Evolutionary conservation across 2,797 vertebrate genomes (phyloP), one percentile per base, ranked within the genome.

Genomic region (Poeciliopsis turneri): DNA sequence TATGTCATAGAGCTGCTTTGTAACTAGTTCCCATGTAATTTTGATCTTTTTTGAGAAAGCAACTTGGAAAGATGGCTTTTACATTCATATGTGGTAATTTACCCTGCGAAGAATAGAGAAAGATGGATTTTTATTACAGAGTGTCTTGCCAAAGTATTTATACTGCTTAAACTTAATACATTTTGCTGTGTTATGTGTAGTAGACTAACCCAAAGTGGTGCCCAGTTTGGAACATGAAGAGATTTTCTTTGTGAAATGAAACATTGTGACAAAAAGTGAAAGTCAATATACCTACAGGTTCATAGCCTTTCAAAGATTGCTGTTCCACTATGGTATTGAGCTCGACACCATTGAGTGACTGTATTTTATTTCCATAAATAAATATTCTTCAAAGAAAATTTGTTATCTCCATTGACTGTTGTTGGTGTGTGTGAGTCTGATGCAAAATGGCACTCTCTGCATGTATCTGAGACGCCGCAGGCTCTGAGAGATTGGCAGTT

Each of bases 321-420:
- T 70, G 68, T 70, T 45, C 68, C 25, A 70, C 43, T 20, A 45
- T 45, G 43, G 43, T 9, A 16, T 46, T 46, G 28, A 70, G n/a
- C 68, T 70, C 43, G 25, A 45, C 43, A 70, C 15, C 68, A 46
- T 1, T 8, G 25, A 45, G 39, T 28, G 23, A 71, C 41, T 70
- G 68, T 28, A 45, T 70, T 70, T 70, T 23, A 70, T 70, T 70
- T 70, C 41, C 68, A 45, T 70, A 70, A 28, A 70, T 45, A 70
- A 70, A 45, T 41, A 70, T 70, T 70, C 39, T 70, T 70, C 68
- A 70, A 46, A 70, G 68, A n/a, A 46, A 46, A 70, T 46, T 46
- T 46, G 25, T 70, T 46, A 46, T 70, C 43, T 28, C 68, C 68
- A 28, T 16, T 70, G 43, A 70, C 13, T 28, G 13, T 45, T 28